phyloP scores from a whole-genome alignment of 2,113 vertebrate species.

The Narcine bancroftii region DNA sequence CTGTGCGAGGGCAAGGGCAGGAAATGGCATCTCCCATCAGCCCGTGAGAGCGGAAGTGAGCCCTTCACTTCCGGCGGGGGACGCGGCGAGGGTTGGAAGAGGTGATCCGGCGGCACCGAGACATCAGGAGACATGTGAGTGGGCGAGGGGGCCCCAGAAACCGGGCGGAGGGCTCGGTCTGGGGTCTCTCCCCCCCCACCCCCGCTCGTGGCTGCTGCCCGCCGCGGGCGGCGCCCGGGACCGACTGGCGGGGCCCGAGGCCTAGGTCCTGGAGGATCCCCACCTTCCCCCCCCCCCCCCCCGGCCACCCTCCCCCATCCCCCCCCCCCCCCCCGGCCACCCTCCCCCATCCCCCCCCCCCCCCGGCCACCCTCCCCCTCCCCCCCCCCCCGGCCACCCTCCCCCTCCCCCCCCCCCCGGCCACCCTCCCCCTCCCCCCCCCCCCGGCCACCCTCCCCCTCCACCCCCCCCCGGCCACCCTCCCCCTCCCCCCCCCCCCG shows the following conservation, averaged over 20 bases:
- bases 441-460: not conserved
- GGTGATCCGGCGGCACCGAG: not conserved
- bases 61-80: not conserved
- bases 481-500: not conserved
- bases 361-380: not conserved
- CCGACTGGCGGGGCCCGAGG: conserved; percentile 45
- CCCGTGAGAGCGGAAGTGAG: not conserved
- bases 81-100: not conserved
- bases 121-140: not conserved
- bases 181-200: conserved; percentile 45
- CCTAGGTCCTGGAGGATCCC: conserved; percentile 34
- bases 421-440: too few relatives aligned
- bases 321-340: not conserved
- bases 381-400: not conserved
- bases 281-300: not conserved
- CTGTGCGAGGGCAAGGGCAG: too few relatives aligned
- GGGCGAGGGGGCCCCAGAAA: too few relatives aligned
- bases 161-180: not conserved
- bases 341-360: not conserved
- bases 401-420: too few relatives aligned
- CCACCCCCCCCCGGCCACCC: not conserved
- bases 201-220: not conserved
- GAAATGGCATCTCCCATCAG: not conserved
- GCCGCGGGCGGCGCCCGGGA: conserved; percentile 44
- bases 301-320: too few relatives aligned